Percentiles rank a stretch among this genome's conserved stretches.
Conservation (phyloP, 1,140 invertebrate species). For the Plodia interpunctella region DNA sequence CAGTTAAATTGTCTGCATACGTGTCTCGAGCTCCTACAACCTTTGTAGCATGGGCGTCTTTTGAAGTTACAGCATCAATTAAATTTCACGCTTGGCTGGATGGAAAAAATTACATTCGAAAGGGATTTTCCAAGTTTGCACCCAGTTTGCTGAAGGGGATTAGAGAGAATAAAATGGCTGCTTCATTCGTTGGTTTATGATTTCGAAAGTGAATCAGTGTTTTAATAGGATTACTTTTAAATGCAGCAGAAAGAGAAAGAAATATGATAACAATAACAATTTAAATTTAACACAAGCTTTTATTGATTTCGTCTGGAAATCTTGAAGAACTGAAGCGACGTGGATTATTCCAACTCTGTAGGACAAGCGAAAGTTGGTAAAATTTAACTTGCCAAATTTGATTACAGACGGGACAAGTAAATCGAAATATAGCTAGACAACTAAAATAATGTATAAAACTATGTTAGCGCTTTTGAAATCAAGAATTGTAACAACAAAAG, state of each 20-base stretch:
- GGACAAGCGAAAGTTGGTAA: no score
- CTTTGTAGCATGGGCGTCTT: slow-evolving; percentile 24
- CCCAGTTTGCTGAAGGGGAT: background rate
- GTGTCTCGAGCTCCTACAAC: slow-evolving; percentile 19
- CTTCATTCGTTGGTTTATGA: background rate
- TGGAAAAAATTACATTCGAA: slow-evolving; percentile 37
- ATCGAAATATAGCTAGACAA: no score
- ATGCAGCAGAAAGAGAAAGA: background rate
- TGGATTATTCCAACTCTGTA: no score
- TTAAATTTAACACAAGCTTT: no score
- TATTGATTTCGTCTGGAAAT: no score
- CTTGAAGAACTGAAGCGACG: no score
- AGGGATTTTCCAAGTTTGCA: slow-evolving; percentile 31
- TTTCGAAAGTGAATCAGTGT: background rate
- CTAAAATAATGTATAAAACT: no score
- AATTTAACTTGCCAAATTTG: no score
- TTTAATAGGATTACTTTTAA: background rate
- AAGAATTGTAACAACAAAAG: background rate
- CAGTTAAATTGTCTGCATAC: slow-evolving; percentile 27
- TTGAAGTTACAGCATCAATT: slow-evolving; percentile 30
- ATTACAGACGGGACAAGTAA: no score
- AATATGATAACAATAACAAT: no score
- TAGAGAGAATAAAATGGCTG: background rate
- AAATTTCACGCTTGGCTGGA: slow-evolving; percentile 39
- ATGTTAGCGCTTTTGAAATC: no score